A percentile compares a stretch with the other conserved stretches of the same genome.
Evolutionary conservation across 2,888 invertebrate genomes (phyloP).

Genomic region (Ecdyonurus torrentis): DNA sequence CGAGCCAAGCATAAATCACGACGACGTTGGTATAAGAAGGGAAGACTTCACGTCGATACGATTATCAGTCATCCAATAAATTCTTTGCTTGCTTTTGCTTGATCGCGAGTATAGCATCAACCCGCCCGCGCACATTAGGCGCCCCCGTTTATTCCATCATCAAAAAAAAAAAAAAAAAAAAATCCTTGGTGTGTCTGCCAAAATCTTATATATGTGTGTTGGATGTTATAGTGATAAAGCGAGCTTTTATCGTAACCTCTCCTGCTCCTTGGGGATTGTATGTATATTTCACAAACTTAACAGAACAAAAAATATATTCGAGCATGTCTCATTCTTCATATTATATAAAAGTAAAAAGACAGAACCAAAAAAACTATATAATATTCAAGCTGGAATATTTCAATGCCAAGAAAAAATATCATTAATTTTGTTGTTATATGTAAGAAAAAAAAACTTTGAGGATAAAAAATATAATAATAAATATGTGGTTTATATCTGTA

Average conservation of each 20-base stretch:
- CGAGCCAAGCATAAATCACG: constrained; percentile 1
- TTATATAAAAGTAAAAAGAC: too few species aligned
- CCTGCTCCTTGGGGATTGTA: neutral
- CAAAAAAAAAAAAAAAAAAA: too few species aligned
- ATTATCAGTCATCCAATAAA: constrained; percentile 4
- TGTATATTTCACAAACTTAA: neutral
- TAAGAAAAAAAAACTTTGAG: too few species aligned
- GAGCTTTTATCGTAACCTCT: neutral
- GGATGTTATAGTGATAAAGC: neutral
- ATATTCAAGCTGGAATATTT: neutral
- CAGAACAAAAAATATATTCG: neutral
- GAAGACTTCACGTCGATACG: constrained; percentile 1
- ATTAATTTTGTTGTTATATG: neutral
- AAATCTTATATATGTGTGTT: too few species aligned
- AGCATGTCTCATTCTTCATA: neutral
- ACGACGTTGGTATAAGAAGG: too few species aligned
- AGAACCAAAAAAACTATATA: too few species aligned
- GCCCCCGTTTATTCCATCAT: neutral
- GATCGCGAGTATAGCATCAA: neutral
- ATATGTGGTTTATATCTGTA: too few species aligned
- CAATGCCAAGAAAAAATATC: neutral
- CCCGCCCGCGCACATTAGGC: neutral
- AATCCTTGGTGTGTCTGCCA: too few species aligned
- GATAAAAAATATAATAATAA: too few species aligned
- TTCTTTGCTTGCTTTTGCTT: neutral